These are phyloP conservation scores for Rotaria sp. DNA, from an alignment of 2,888 invertebrate genomes.

Conservation along the genomic window DNA sequence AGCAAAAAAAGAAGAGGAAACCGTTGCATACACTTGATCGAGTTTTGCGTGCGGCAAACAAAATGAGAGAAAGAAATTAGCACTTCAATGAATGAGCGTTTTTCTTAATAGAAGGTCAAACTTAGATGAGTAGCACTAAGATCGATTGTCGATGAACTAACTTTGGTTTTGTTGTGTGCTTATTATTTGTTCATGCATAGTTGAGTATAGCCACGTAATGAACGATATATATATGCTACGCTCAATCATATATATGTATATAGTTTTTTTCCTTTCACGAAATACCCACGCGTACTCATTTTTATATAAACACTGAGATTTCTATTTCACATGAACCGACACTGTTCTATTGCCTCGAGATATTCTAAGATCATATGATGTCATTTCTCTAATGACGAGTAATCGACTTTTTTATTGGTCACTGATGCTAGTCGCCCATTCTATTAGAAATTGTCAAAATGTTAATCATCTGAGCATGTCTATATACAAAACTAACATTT, in stretches of 20 bases:
- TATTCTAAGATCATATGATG: neutral
- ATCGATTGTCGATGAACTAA: conserved; percentile 10
- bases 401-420: neutral
- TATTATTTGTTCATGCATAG: conserved; percentile 12
- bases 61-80: neutral
- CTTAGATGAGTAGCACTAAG: neutral
- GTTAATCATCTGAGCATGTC: neutral
- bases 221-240: neutral
- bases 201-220: neutral
- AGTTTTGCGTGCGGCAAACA: neutral
- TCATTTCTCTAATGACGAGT: neutral
- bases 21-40: neutral
- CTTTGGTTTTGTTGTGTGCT: neutral
- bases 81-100: neutral
- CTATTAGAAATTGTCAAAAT: neutral
- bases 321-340: neutral
- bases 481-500: neutral
- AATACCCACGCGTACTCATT: neutral
- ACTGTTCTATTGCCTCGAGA: neutral
- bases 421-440: neutral
- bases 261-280: neutral
- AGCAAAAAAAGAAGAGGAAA: neutral
- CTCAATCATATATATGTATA: too few relatives aligned
- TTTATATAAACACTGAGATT: neutral
- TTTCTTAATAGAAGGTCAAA: neutral